A percentile compares a stretch with the other conserved stretches of the same genome.
Conservation (phyloP, 2,888 invertebrate genomes). For the Alitta virens region DNA sequence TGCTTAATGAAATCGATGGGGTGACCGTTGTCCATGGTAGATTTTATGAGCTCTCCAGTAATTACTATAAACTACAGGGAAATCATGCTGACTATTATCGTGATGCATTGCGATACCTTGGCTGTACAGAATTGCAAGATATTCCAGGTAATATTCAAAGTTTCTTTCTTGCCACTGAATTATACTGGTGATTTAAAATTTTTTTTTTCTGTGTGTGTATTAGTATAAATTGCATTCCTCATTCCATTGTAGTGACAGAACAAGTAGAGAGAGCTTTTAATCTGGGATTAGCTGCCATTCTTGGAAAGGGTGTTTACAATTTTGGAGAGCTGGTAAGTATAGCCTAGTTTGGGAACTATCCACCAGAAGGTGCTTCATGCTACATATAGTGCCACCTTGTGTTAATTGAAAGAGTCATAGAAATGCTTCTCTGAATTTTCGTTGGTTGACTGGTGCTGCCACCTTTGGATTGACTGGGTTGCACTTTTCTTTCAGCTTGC, state of each 20-base stretch:
- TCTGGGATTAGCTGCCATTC: slow-evolving; percentile 86
- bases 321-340: slow-evolving; percentile 81
- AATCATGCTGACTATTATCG: slow-evolving; percentile 90
- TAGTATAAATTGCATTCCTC: no score
- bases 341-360: no score
- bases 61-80: slow-evolving; percentile 75
- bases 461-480: no score
- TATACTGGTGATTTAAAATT: no score
- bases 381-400: no score
- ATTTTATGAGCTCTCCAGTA: slow-evolving; percentile 89
- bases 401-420: no score
- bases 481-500: neutral
- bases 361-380: no score
- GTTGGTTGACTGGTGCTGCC: no score
- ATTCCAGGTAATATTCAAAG: slow-evolving; percentile 63
- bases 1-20: slow-evolving; percentile 85
- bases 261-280: slow-evolving; percentile 72
- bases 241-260: slow-evolving; percentile 37
- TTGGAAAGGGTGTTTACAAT: slow-evolving; percentile 86
- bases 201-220: no score
- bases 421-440: no score
- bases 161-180: no score
- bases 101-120: slow-evolving; percentile 78
- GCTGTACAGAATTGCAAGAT: slow-evolving; percentile 71
- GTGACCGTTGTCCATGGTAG: slow-evolving; percentile 90